phyloP scores from a whole-genome alignment of 92 coral and sea anemone species.

The Heteractis magnifica region DNA sequence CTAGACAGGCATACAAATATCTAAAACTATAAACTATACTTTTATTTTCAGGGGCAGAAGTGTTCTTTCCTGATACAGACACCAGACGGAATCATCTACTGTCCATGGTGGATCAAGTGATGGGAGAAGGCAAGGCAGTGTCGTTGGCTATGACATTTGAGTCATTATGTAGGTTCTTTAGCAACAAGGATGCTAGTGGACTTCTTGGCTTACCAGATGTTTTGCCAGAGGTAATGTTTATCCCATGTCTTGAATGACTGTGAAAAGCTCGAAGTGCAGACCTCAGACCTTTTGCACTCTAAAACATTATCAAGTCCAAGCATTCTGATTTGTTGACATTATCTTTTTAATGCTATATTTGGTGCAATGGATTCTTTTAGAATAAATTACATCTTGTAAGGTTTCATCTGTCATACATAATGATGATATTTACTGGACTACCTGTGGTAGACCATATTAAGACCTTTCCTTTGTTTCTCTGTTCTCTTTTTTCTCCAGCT shows the following conservation, averaged over 20 bases:
- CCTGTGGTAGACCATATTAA: too few relatives aligned
- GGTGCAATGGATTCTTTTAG: too few relatives aligned
- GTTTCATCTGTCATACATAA: too few relatives aligned
- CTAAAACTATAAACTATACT: not conserved
- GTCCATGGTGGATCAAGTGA: conserved; percentile 98
- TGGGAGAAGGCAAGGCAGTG: conserved; percentile 89
- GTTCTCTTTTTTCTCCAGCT: not conserved
- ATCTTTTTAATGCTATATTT: too few relatives aligned
- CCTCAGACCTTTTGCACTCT: too few relatives aligned
- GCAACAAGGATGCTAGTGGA: conserved; percentile 97
- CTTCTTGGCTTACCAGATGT: conserved; percentile 84
- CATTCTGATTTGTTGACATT: too few relatives aligned
- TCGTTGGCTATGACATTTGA: conserved; percentile 96
- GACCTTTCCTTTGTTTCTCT: not conserved
- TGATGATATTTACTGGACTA: too few relatives aligned
- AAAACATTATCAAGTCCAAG: too few relatives aligned
- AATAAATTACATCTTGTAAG: too few relatives aligned
- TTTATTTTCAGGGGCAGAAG: conserved; percentile 79
- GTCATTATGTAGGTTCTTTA: conserved; percentile 94
- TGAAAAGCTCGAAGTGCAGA: too few relatives aligned
- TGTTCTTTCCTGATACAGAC: conserved; percentile 93
- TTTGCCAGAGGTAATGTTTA: conserved; percentile 67
- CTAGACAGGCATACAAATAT: not conserved
- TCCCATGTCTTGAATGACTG: not conserved
- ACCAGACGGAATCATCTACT: conserved; percentile 90